Evolutionary conservation across 2,113 vertebrate genomes (phyloP).

Genomic region (Erythrocercus mccallii): DNA sequence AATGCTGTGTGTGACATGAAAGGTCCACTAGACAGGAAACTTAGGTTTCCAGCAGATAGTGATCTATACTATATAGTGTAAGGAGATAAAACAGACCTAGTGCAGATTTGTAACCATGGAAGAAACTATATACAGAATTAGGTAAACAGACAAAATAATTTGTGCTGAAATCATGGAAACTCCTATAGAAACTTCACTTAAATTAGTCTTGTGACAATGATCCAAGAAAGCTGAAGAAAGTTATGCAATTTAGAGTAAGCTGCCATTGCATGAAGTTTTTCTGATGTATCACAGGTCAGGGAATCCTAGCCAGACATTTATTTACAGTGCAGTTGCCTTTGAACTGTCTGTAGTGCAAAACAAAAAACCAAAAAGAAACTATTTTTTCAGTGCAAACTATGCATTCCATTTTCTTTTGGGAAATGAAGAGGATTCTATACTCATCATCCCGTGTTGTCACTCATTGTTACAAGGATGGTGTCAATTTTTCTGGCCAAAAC

Average conservation of each 20-base stretch:
- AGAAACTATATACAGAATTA: not conserved
- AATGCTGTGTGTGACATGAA: not conserved
- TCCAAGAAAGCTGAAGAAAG: not conserved
- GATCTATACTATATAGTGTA: not conserved
- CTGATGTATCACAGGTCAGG: not conserved
- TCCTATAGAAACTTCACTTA: not conserved
- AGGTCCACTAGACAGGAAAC: not conserved
- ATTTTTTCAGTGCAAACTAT: not conserved
- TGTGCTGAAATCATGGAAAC: not conserved
- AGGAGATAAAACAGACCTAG: not conserved
- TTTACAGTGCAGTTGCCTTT: slow-evolving; percentile 21
- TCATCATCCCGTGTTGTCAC: not conserved
- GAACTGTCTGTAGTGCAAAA: not conserved
- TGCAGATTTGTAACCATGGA: not conserved
- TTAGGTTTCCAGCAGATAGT: not conserved
- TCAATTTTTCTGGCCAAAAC: not conserved
- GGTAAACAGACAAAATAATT: not conserved
- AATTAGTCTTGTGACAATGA: not conserved
- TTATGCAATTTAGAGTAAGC: not conserved
- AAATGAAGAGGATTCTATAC: not conserved
- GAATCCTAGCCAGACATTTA: slow-evolving; percentile 13
- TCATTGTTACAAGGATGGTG: not conserved
- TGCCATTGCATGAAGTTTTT: not conserved
- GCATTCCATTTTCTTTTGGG: not conserved
- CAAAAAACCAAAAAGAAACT: not conserved